phyloP scores from a whole-genome alignment of 1,140 invertebrate species.

The Muscidifurax raptorellus region DNA sequence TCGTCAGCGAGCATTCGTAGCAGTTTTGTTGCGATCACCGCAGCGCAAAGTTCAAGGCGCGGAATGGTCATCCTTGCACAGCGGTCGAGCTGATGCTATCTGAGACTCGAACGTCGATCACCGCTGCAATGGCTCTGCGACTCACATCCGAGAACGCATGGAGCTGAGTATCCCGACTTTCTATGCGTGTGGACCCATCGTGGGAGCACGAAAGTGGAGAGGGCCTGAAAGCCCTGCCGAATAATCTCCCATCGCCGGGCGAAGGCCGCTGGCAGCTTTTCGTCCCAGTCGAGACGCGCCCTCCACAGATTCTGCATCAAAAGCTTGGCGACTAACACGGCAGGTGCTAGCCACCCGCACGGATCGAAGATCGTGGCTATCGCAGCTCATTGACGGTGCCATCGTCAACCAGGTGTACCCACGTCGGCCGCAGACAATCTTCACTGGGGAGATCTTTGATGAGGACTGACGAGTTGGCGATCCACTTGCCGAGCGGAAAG shows the following conservation, averaged over 20 bases:
- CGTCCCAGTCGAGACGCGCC: neutral
- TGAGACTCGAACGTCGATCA: neutral
- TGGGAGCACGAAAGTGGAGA: neutral
- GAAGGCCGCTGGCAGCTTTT: neutral
- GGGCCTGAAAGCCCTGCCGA: neutral
- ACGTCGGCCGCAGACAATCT: neutral
- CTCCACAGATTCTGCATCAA: conserved; percentile 1
- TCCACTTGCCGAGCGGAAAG: conserved; percentile 46
- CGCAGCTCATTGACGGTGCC: neutral
- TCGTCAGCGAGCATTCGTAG: neutral
- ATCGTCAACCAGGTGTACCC: neutral
- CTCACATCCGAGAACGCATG: neutral
- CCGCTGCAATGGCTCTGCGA: neutral
- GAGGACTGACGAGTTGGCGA: neutral
- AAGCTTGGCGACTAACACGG: neutral
- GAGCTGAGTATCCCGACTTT: neutral
- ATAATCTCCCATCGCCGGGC: neutral
- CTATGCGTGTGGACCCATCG: neutral
- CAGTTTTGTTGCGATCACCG: neutral
- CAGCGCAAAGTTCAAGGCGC: neutral
- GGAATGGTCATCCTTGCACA: neutral
- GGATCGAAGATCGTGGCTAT: neutral
- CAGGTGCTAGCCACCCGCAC: neutral
- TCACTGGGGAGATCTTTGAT: neutral
- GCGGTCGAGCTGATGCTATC: too few relatives aligned